phyloP scores from a whole-genome alignment of 2,113 vertebrate species.

The Balaeniceps rex region DNA sequence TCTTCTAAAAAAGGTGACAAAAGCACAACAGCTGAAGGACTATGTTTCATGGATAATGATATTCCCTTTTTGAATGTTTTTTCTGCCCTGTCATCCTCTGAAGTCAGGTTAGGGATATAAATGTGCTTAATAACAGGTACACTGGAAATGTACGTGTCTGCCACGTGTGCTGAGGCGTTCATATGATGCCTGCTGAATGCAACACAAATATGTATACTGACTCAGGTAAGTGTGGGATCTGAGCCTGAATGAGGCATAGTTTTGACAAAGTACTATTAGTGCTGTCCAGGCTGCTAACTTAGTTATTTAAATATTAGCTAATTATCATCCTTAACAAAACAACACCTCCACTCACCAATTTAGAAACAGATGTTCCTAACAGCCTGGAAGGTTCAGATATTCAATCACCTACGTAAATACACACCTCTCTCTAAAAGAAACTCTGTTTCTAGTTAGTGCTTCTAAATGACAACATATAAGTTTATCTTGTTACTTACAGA shows the following conservation, averaged over 20 bases:
- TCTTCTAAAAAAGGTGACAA: not conserved
- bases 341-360: not conserved
- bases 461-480: not conserved
- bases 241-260: not conserved
- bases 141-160: fast-evolving
- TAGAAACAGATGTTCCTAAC: not conserved
- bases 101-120: not conserved
- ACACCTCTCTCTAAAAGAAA: not conserved
- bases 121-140: not conserved
- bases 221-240: not conserved
- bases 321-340: not conserved
- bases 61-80: not conserved
- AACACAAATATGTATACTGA: not conserved
- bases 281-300: not conserved
- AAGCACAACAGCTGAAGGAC: not conserved
- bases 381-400: not conserved
- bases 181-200: not conserved
- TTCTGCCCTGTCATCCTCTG: not conserved
- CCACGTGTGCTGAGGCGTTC: fast-evolving
- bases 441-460: not conserved
- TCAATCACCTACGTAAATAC: not conserved
- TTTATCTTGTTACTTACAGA: not conserved
- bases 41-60: not conserved
- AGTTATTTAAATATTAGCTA: not conserved
- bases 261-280: not conserved